These are phyloP conservation scores for Drosophila lacicola DNA, from an alignment of 2,888 invertebrate genomes.

Conservation along the genomic window DNA sequence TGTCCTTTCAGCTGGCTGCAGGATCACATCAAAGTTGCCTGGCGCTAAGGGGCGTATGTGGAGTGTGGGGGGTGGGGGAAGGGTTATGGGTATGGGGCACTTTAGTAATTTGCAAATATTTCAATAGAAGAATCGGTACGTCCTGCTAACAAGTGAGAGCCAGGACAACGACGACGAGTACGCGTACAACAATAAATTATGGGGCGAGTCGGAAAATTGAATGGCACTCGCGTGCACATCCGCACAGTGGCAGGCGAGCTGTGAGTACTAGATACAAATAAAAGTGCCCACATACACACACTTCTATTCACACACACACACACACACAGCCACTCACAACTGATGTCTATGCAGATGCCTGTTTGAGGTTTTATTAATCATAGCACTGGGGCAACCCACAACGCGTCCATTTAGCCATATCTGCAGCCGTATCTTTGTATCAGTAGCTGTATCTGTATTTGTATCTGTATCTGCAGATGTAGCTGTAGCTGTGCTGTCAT, in stretches of 20 bases:
- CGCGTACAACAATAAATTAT: slow-evolving; percentile 70
- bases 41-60: slow-evolving; percentile 2
- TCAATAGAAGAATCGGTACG: slow-evolving; percentile 62
- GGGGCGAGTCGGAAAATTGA: slow-evolving; percentile 61
- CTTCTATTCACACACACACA: slow-evolving; percentile 5
- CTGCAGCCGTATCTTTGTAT: slow-evolving; percentile 15
- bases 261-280: slow-evolving; percentile 31
- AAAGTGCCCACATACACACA: slow-evolving; percentile 27
- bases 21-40: slow-evolving; percentile 53
- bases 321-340: slow-evolving; percentile 13
- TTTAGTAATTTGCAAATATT: slow-evolving; percentile 79
- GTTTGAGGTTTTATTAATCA: slow-evolving; percentile 70
- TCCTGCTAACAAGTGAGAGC: slow-evolving; percentile 51
- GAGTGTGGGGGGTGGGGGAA: slow-evolving; percentile 2
- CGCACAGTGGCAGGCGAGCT: slow-evolving; percentile 36
- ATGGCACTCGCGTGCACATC: slow-evolving; percentile 52
- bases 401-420: slow-evolving; percentile 42
- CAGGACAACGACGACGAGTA: slow-evolving; percentile 11
- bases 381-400: slow-evolving; percentile 38
- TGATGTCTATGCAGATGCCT: slow-evolving; percentile 54
- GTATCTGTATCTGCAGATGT: slow-evolving; percentile 8
- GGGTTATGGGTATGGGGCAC: slow-evolving; percentile 19
- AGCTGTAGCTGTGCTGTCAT: slow-evolving; percentile 27
- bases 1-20: slow-evolving; percentile 58
- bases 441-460: slow-evolving; percentile 18